Conservation (phyloP, 2,113 vertebrate species). For the Phalacrocorax brasilianus region DNA sequence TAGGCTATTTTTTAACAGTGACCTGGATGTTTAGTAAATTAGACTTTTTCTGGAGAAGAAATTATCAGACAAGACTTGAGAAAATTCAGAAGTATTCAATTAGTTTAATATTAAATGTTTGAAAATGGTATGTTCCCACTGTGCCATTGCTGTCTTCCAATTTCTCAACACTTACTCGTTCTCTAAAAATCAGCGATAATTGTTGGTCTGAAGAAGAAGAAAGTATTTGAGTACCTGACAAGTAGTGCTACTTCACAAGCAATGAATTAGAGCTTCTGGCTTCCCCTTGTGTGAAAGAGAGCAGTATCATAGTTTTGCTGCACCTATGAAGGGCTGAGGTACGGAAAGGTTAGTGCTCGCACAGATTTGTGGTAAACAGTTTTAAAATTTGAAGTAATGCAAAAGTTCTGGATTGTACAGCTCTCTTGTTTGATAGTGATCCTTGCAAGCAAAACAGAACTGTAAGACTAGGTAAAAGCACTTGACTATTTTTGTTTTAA, state of each 20-base stretch:
- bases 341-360: background rate
- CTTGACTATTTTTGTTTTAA: background rate
- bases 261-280: background rate
- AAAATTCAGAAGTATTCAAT: background rate
- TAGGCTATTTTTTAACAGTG: slow-evolving; percentile 6
- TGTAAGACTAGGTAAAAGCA: background rate
- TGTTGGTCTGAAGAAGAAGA: background rate
- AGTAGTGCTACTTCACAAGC: background rate
- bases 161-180: background rate
- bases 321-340: background rate
- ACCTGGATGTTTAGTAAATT: slow-evolving; percentile 35
- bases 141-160: background rate
- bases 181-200: slow-evolving; percentile 1
- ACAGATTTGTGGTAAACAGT: background rate
- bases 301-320: background rate
- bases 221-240: background rate
- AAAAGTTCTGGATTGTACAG: background rate
- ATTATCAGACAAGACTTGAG: background rate
- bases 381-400: background rate
- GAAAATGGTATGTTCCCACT: background rate
- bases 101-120: slow-evolving; percentile 4
- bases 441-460: background rate
- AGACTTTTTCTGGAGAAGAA: slow-evolving; percentile 2
- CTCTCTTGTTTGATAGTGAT: background rate
- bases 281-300: background rate